Conservation (phyloP, 2,113 vertebrate genomes). For the Oncorhynchus tshawytscha region DNA sequence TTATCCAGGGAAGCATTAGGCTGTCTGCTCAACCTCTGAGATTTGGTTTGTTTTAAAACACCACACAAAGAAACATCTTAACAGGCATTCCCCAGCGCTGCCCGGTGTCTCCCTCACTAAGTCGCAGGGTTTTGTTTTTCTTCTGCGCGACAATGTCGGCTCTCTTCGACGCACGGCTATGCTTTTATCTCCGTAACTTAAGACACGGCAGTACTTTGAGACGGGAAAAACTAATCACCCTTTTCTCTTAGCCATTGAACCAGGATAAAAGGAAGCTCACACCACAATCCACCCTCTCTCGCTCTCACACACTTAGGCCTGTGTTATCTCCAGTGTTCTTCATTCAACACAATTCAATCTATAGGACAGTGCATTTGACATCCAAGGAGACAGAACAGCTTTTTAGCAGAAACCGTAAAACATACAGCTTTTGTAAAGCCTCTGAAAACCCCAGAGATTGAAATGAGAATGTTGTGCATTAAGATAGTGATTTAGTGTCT, state of each 20-base stretch:
- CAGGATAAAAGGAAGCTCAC: constrained; percentile 68
- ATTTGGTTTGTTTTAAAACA: constrained; percentile 65
- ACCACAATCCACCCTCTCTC: constrained; percentile 49
- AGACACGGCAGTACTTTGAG: constrained; percentile 63
- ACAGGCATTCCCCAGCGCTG: constrained; percentile 53
- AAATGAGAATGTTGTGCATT: constrained; percentile 60
- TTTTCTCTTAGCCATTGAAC: constrained; percentile 68
- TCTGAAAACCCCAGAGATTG: constrained; percentile 32
- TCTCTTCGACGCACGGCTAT: constrained; percentile 43
- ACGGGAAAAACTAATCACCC: constrained; percentile 67
- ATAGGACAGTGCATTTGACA: constrained; percentile 38
- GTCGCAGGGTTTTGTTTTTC: constrained; percentile 31
- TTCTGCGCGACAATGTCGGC: constrained; percentile 48
- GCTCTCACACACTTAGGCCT: constrained; percentile 51
- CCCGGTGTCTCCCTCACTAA: constrained; percentile 29
- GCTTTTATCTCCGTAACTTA: constrained; percentile 71
- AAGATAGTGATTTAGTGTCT: constrained; percentile 56
- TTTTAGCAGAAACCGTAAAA: constrained; percentile 16
- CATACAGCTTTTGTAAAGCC: constrained; percentile 58
- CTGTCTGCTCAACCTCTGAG: constrained; percentile 19
- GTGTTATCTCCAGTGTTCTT: constrained; percentile 55
- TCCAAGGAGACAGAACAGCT: constrained; percentile 44
- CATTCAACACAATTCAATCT: constrained; percentile 57
- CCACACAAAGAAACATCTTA: constrained; percentile 44
- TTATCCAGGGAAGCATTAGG: constrained; percentile 49